A percentile compares a stretch with the other conserved stretches of the same genome.
phyloP scores from a whole-genome alignment of 2,797 vertebrate species.

The Muscicapa striata region DNA sequence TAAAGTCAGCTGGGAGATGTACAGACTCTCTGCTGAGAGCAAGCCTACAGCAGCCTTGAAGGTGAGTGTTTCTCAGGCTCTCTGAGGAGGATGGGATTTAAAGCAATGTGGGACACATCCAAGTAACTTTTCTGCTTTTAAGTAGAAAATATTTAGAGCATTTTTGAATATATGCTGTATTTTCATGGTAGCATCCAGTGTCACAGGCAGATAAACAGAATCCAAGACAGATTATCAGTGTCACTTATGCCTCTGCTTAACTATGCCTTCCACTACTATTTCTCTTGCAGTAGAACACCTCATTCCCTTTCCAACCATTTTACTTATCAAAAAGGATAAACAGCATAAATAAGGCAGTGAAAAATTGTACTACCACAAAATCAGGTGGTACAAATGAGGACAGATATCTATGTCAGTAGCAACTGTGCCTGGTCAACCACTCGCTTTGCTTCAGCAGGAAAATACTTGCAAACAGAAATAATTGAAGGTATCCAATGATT shows the following conservation, averaged over 20 bases:
- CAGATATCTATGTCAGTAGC: neutral
- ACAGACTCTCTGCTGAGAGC: neutral
- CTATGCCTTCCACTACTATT: neutral
- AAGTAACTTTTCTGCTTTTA: neutral
- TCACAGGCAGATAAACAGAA: neutral
- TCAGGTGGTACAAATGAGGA: neutral
- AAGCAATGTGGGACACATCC: neutral
- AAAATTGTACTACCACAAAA: neutral
- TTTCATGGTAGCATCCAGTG: neutral
- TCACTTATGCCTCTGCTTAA: neutral
- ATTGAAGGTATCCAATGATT: neutral
- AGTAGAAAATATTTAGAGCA: neutral
- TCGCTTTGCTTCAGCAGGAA: neutral
- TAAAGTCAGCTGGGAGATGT: neutral
- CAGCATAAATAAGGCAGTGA: neutral
- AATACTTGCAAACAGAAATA: neutral
- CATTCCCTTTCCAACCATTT: neutral
- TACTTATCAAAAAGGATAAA: neutral
- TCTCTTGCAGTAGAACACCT: neutral
- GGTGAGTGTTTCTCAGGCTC: neutral
- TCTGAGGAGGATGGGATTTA: neutral
- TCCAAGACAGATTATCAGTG: neutral
- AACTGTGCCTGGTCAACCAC: neutral
- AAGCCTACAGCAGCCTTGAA: neutral
- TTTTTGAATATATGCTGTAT: neutral